These are phyloP conservation scores for Leontocebus nigricollis DNA, from an alignment of 2,797 vertebrate species.

Conservation along the genomic window DNA sequence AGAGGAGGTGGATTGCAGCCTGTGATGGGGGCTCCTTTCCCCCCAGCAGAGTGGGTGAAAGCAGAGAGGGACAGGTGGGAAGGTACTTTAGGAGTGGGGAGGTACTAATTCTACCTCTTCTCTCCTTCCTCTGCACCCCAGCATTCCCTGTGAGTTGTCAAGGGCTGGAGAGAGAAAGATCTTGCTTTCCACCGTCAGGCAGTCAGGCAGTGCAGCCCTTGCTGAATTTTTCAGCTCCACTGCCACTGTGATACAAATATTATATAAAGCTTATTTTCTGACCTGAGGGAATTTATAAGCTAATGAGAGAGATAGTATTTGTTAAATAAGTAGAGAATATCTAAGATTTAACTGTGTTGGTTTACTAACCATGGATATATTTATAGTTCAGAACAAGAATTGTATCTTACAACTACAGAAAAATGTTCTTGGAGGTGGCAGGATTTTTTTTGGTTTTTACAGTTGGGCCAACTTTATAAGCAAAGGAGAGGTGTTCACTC, in stretches of 20 bases:
- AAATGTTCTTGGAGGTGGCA: slow-evolving; percentile 6
- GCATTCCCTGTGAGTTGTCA: neutral
- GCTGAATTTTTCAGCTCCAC: neutral
- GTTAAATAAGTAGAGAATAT: slow-evolving; percentile 32
- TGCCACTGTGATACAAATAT: neutral
- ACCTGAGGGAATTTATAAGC: neutral
- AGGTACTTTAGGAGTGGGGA: neutral
- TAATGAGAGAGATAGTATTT: slow-evolving; percentile 12
- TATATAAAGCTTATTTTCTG: neutral
- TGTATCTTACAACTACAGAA: slow-evolving; percentile 14
- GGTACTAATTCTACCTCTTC: neutral
- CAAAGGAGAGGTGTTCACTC: neutral
- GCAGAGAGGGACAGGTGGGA: neutral
- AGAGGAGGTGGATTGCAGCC: neutral
- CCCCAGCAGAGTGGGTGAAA: neutral
- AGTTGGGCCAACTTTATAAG: slow-evolving; percentile 14
- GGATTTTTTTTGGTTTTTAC: slow-evolving; percentile 35
- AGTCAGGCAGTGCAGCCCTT: neutral
- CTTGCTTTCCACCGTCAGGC: neutral
- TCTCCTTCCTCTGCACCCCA: neutral
- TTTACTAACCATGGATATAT: slow-evolving; percentile 3
- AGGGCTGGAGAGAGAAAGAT: neutral
- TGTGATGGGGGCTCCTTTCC: neutral
- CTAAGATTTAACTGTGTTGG: neutral
- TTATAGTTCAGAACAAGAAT: slow-evolving; percentile 31